Evolutionary conservation across 2,797 vertebrate genomes (phyloP), one percentile per base, ranked within the genome.

Genomic region (Astyanax mexicanus): DNA sequence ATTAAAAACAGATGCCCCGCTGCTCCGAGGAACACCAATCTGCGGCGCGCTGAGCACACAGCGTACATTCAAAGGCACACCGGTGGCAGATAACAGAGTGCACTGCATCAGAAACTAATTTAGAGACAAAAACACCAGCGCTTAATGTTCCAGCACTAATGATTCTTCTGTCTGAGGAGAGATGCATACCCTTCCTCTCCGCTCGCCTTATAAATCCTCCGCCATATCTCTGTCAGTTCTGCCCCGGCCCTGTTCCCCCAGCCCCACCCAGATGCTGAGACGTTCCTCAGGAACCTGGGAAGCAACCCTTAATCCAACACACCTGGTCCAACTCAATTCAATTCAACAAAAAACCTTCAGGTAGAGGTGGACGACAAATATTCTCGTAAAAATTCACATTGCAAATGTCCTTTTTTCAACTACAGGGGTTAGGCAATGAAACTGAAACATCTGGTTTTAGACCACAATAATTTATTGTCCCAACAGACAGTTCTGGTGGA

Each of bases 131-230:
- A 80, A 78, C 78, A 77, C 74, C 64, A 74, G 35, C 27, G 69
- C 74, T 75, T 81, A 81, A 78, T 80, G 77, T 84, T 75, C 62
- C 77, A 81, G 74, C 54, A 73, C 77, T 83, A 80, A 84, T 81
- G 78, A 80, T 72, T 80, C 69, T 72, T 72, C 77, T 69, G 72
- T 71, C 67, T 32, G 57, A 70, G 57, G 62, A 72, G 80, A 85
- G 32, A 71, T 68, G 69, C 61, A 62, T 67, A 71, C 60, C 61
- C 77, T 54, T 66, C 52, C 40, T 19, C 57, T 79, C 57, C 61
- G 27, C 37, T 47, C 42, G 47, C 54, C 29, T 57, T 81, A 66
- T 55, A 80, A 83, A 81, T 75, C 44, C 69, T 21, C 15, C 29
- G 12, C 15, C 42, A 64, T 74, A 75, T 77, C 75, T 69, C 40